Evolutionary conservation across 2,113 vertebrate genomes (phyloP), one percentile per base, ranked within the genome.

Genomic region (Thinocorus orbignyianus): DNA sequence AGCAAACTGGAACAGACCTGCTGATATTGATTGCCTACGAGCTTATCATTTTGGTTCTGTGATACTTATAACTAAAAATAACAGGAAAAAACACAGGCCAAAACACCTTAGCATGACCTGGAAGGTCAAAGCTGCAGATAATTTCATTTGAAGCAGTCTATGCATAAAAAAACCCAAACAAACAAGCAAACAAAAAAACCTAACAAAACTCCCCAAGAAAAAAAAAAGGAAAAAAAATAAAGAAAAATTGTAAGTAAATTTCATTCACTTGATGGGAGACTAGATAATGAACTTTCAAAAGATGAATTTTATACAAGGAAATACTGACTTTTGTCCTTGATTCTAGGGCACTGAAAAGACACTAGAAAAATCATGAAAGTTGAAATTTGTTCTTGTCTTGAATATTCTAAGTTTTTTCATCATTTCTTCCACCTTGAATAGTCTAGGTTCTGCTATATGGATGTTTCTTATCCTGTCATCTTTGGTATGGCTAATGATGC

Each of bases 41-140:
- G 8, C 10, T 70, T 76, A 54, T 28, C 2, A 33, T 61, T 91
- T 92, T 81, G 55, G 2, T 1, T 76, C 25, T 92, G 17, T 82
- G 30, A 48, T 35, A 51, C 26, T 62, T 64, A 15, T 2, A 77
- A 70, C 2, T 85, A 8, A 66, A 72, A 87, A 41, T 30, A 73
- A 22, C 2, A n/a, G 9, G 14, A 4, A 5, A 15, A 60, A 54
- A 5, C 5, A 23, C 11, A 44, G 17, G 7, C 3, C 15, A 17
- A 37, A 54, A 74, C 24, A 33, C 7, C 17, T 46, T 44, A 51
- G 12, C 10, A 19, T 54, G 16, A 72, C 17, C 17, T 82, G 18
- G 18, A 61, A 85, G 20, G 8, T 79, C 14, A 33, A 79, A 44
- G 15, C 16, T 41, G 10, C 87, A 76, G 55, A 60, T 55, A 52